Evolutionary conservation across 2,888 invertebrate genomes (phyloP), one percentile per base, ranked within the genome.

Genomic region (Scrobipalpa costella): DNA sequence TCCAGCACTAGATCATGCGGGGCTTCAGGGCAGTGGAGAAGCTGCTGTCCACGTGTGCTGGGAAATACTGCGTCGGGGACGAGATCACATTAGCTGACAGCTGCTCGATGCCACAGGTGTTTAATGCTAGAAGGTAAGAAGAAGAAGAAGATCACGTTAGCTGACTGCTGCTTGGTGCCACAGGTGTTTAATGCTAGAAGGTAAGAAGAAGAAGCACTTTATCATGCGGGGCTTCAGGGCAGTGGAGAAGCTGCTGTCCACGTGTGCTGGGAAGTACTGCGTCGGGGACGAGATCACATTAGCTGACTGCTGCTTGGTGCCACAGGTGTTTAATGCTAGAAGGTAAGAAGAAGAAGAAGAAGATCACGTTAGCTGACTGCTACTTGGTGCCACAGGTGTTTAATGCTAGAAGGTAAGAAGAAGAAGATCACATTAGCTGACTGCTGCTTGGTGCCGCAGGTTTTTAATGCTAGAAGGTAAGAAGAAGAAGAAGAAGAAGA

Each of bases 221-320:
- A 98, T 99, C 70, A 95, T 94, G 55, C 92, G 96, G 68, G 98
- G 98, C 2, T 97, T 99, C 80, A 92, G 94, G 81, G 98, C 97
- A 0, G 95, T 98, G 7, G 99, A 99, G 88, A 95, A 96, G 79
- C 90, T 97, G 38, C 88, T 99, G 9, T 94, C 95, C 0, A 93
- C 95, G 2, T 95, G 95, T 60, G 96, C 98, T 59, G 98, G 98
- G 8, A 97, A 97, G 81, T 99, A 97, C 80, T 97, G 97, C 79
- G 96, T 98, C 2, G 99, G 99, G 0, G 98, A 99, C 86, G 95
- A 96, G 72, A 95, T 99, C 65, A 97, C 98, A 0, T 89, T 99
- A 78, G 99, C 99, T 6, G 99, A 99, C 86, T 96, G 98, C 77
- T 98, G 97, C 81, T 92, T 99, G 65, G 96, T 99, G 61, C 99